A percentile compares a stretch with the other conserved stretches of the same genome.
phyloP scores from a whole-genome alignment of 2,888 invertebrate species.

The Hyposoter didymator region DNA sequence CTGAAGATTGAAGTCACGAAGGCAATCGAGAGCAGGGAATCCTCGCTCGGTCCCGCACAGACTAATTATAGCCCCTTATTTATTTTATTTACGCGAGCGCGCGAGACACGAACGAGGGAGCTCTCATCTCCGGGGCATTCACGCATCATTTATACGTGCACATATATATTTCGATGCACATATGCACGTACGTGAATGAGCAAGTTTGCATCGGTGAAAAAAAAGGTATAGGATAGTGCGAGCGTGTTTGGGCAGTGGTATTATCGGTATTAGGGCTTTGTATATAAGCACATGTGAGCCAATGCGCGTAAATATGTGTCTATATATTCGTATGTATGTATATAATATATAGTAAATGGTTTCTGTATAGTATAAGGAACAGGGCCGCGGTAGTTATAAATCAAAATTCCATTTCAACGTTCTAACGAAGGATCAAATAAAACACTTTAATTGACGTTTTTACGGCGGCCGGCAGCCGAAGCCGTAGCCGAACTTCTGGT shows the following conservation, averaged over 20 bases:
- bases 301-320: neutral
- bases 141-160: constrained; percentile 16
- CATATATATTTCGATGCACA: neutral
- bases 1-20: constrained; percentile 39
- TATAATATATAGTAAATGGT: constrained; percentile 15
- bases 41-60: constrained; percentile 70
- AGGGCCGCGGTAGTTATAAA: constrained; percentile 79
- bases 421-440: constrained; percentile 85
- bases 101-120: constrained; percentile 69
- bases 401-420: constrained; percentile 85
- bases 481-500: constrained; percentile 78
- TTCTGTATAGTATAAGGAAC: constrained; percentile 57
- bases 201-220: neutral
- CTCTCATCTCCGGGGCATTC: constrained; percentile 62
- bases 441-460: constrained; percentile 85
- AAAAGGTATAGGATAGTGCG: constrained; percentile 9
- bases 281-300: neutral
- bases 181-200: neutral
- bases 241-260: constrained; percentile 14
- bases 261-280: constrained; percentile 24
- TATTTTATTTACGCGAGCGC: constrained; percentile 82
- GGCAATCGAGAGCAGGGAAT: constrained; percentile 56
- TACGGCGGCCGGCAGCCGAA: constrained; percentile 84
- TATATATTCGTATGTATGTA: neutral
- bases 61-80: constrained; percentile 84